phyloP scores from a whole-genome alignment of 2,797 vertebrate genomes.

The Scarus forsteni region DNA sequence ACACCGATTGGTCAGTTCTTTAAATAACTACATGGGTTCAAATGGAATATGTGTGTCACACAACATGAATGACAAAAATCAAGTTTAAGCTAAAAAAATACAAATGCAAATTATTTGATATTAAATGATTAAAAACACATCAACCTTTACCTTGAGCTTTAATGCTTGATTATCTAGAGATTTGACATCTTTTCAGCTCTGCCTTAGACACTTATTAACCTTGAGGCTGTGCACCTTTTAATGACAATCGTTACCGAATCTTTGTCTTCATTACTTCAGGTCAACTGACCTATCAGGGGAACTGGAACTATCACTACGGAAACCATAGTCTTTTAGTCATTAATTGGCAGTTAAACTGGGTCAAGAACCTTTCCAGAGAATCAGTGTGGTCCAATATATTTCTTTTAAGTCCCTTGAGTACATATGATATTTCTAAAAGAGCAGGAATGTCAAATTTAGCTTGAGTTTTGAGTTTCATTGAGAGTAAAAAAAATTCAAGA shows the following conservation, averaged over 20 bases:
- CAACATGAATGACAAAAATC: neutral
- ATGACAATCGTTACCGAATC: conserved; percentile 48
- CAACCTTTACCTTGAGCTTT: neutral
- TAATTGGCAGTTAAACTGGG: conserved; percentile 78
- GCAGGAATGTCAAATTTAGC: neutral
- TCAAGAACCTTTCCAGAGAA: conserved; percentile 61
- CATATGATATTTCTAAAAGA: conserved; percentile 17
- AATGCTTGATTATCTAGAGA: conserved; percentile 30
- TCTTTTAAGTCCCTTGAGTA: conserved; percentile 11
- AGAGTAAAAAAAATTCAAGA: no score
- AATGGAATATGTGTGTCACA: conserved; percentile 16
- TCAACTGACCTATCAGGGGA: conserved; percentile 58
- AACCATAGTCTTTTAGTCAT: conserved; percentile 59
- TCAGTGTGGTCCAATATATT: conserved; percentile 33
- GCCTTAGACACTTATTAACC: conserved; percentile 11
- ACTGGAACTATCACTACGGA: conserved; percentile 59
- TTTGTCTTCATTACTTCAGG: conserved; percentile 63
- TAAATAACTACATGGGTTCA: conserved; percentile 55
- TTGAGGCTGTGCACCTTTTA: conserved; percentile 39
- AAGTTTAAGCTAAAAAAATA: conserved; percentile 19
- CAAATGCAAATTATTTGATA: conserved; percentile 5
- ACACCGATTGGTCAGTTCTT: conserved; percentile 58
- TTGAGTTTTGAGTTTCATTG: no score
- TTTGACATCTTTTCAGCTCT: conserved; percentile 30
- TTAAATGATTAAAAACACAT: conserved; percentile 23